These are phyloP conservation scores for Sebastes elongatus DNA, from an alignment of 2,797 vertebrate species.

Conservation along the genomic window DNA sequence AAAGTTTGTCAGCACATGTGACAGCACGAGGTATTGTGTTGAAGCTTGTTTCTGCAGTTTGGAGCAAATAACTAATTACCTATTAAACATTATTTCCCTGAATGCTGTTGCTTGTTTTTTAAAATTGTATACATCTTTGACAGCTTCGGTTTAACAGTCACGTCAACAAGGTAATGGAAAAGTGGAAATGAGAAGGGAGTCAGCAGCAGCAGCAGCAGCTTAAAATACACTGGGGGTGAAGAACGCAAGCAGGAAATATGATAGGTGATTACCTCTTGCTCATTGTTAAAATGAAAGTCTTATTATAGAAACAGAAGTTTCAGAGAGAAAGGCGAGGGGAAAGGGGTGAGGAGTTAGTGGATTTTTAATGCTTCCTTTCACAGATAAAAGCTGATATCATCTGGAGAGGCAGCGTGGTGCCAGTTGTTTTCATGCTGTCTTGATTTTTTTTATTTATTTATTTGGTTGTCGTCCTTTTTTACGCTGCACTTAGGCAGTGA, in stretches of 20 bases:
- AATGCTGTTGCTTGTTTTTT: neutral
- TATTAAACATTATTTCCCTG: neutral
- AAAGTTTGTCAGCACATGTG: neutral
- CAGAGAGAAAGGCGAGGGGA: neutral
- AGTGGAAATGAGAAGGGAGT: constrained; percentile 8
- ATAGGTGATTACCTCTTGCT: constrained; percentile 47
- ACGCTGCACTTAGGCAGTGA: constrained; percentile 15
- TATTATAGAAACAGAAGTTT: constrained; percentile 47
- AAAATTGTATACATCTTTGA: neutral
- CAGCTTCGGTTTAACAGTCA: constrained; percentile 12
- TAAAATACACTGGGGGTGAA: constrained; percentile 41
- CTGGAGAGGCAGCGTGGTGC: constrained; percentile 24
- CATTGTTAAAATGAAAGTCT: constrained; percentile 51
- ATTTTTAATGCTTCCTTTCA: constrained; percentile 44
- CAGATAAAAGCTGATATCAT: constrained; percentile 58
- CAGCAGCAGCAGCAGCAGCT: constrained; percentile 1
- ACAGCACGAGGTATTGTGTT: neutral
- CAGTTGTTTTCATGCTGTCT: constrained; percentile 36
- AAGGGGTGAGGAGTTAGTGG: neutral
- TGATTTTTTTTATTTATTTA: neutral
- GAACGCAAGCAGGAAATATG: constrained; percentile 35
- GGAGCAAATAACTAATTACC: neutral
- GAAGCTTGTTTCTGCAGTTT: neutral
- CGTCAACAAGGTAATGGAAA: constrained; percentile 20
- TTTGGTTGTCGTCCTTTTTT: constrained; percentile 12